Evolutionary conservation across 2,113 vertebrate genomes (phyloP).

Genomic region (Tachuris rubrigastra): DNA sequence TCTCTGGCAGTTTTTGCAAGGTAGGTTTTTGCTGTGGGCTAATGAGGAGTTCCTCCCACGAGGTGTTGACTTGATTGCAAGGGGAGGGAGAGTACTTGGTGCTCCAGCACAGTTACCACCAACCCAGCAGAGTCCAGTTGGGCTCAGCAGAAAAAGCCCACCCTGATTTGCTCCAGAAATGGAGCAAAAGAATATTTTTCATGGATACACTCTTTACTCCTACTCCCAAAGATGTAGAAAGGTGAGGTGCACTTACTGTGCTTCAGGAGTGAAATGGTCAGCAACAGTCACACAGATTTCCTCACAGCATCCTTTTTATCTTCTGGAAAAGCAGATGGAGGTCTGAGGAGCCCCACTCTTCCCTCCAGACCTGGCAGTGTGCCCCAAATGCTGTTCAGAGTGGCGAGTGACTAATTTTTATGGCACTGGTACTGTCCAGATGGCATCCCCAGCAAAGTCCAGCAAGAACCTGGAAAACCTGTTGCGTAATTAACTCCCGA

Average conservation of each 20-base stretch:
- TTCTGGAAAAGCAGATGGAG: not conserved
- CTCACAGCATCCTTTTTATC: not conserved
- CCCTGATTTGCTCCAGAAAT: not conserved
- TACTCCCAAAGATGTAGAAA: not conserved
- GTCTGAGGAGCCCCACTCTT: not conserved
- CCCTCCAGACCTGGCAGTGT: not conserved
- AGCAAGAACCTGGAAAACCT: not conserved
- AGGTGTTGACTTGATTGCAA: not conserved
- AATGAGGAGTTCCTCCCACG: not conserved
- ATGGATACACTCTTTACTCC: not conserved
- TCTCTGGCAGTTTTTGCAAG: conserved; percentile 8
- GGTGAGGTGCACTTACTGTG: accelerated
- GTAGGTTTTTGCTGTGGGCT: not conserved
- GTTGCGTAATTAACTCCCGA: not conserved
- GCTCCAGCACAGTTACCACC: not conserved
- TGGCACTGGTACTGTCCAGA: not conserved
- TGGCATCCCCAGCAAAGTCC: not conserved
- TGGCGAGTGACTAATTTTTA: not conserved
- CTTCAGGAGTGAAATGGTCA: not conserved
- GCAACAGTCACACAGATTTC: not conserved
- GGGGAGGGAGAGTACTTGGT: not conserved
- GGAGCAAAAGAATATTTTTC: not conserved
- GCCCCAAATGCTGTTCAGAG: not conserved
- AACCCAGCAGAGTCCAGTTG: not conserved
- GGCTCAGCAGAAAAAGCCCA: not conserved